These are phyloP conservation scores for Poeciliopsis turrubarensis DNA, from an alignment of 2,113 vertebrate species.

Conservation along the genomic window DNA sequence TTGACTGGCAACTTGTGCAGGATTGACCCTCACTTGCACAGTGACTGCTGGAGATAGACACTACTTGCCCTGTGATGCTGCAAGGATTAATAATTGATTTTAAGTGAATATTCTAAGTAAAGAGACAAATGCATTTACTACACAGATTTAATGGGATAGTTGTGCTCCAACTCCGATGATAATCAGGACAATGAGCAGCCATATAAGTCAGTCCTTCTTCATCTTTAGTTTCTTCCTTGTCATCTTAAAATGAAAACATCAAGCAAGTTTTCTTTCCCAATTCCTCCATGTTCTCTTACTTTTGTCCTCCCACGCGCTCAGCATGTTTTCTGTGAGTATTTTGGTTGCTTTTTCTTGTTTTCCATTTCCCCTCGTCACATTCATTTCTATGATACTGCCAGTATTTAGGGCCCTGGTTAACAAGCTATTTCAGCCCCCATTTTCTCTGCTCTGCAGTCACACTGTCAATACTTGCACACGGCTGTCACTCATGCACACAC, in stretches of 20 bases:
- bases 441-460: conserved; percentile 61
- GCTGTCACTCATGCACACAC: conserved; percentile 64
- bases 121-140: no score
- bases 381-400: conserved; percentile 31
- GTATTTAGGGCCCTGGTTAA: conserved; percentile 59
- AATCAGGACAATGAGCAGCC: no score
- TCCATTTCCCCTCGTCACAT: conserved; percentile 24
- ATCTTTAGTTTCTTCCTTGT: background rate
- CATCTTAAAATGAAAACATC: conserved; percentile 1
- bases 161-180: no score
- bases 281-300: background rate
- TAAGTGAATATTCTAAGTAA: background rate
- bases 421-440: conserved; percentile 64
- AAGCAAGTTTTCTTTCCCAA: background rate
- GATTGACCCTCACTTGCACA: no score
- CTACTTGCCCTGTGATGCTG: no score
- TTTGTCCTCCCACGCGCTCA: background rate
- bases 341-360: conserved; percentile 28
- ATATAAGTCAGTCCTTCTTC: background rate
- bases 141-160: no score
- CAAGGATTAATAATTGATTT: no score
- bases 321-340: conserved; percentile 23
- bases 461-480: conserved; percentile 62
- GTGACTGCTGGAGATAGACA: no score
- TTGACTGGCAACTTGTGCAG: no score